phyloP scores from a whole-genome alignment of 2,888 invertebrate species.

The Sphaerophoria taeniata region DNA sequence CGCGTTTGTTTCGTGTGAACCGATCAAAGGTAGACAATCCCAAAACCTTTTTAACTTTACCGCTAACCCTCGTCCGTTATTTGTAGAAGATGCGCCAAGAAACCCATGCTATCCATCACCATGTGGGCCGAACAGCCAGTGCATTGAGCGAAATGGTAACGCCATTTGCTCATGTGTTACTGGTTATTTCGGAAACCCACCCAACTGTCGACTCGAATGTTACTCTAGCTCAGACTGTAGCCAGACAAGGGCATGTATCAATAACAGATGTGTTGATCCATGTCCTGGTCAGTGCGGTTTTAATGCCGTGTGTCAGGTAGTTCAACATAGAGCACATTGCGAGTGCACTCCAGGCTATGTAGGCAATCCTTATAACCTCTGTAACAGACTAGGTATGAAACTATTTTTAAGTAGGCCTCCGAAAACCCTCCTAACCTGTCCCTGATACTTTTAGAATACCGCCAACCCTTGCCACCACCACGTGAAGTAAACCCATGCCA shows the following conservation, averaged over 20 bases:
- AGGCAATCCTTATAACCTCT: slow-evolving; percentile 89
- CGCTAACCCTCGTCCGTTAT: neutral
- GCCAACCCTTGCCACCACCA: slow-evolving; percentile 57
- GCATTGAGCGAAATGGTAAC: slow-evolving; percentile 86
- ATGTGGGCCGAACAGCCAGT: slow-evolving; percentile 88
- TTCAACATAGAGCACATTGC: slow-evolving; percentile 92
- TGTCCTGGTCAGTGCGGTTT: slow-evolving; percentile 90
- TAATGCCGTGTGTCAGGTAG: slow-evolving; percentile 88
- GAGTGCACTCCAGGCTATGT: slow-evolving; percentile 87
- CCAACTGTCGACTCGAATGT: slow-evolving; percentile 89
- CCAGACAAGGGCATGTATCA: slow-evolving; percentile 87
- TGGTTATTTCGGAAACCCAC: slow-evolving; percentile 87
- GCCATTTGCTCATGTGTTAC: slow-evolving; percentile 87
- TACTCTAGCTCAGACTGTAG: slow-evolving; percentile 88
- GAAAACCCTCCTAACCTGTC: neutral
- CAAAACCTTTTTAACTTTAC: no score
- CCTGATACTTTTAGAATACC: slow-evolving; percentile 52
- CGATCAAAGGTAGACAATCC: slow-evolving; percentile 83
- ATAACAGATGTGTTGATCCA: slow-evolving; percentile 89
- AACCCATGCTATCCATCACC: slow-evolving; percentile 88
- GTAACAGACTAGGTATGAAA: slow-evolving; percentile 82
- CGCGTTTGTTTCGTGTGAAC: slow-evolving; percentile 86
- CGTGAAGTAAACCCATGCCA: slow-evolving; percentile 85
- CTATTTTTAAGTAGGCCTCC: neutral
- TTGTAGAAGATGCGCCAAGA: slow-evolving; percentile 68